Evolutionary conservation across 30 jellyfish, hydroid and myxozoan species (phyloP), one percentile per base, ranked within the genome.

Genomic region (Calvadosia cruxmelitensis): DNA sequence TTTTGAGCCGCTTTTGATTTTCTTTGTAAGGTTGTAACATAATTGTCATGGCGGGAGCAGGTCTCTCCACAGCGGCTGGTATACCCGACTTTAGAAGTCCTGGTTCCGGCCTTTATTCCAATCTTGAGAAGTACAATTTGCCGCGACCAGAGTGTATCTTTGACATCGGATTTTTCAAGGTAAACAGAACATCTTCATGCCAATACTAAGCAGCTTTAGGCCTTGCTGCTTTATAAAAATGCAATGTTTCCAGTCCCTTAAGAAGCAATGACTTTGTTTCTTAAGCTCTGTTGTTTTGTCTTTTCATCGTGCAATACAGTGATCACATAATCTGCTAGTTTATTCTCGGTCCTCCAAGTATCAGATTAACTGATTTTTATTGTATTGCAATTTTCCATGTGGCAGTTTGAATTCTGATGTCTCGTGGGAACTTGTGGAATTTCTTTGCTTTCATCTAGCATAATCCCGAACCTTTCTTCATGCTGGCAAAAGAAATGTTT

Each of bases 31-130:
- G 95, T 61, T 75, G 70, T 29, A 86, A 74, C 48, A 75, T 86
- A 3, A 72, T 86, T 33, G 92, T 86, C 27, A 69, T 86, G 92
- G 73, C 94, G 5, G 96, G 96, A 15, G 96, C 96, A 27, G 96
- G 96, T 3, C 66, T 86, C 20, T 86, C 96, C 24, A 86, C 96
- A 0, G 66, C 94, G 3, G 93, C 94, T 31, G 96, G 96, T 5
- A 86, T 86, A 13, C 96, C 96, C 1, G 96, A 86, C 50, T 86
- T 86, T 63, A 65, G 96, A 16, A 57, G 93, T 1, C 96, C 96
- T 24, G 94, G 86, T 29, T 27, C 92, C 27, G 96, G 94, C 0
- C 86, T 86, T 34, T 86, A 75, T 36, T 69, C 70, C 30, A 74
- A 86, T 29, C 85, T 86, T 31, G 92, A 82, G 52, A 79, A 78